Base-by-base conservation (phyloP, 2,888 invertebrate genomes). In the Catocala sponsa region DNA sequence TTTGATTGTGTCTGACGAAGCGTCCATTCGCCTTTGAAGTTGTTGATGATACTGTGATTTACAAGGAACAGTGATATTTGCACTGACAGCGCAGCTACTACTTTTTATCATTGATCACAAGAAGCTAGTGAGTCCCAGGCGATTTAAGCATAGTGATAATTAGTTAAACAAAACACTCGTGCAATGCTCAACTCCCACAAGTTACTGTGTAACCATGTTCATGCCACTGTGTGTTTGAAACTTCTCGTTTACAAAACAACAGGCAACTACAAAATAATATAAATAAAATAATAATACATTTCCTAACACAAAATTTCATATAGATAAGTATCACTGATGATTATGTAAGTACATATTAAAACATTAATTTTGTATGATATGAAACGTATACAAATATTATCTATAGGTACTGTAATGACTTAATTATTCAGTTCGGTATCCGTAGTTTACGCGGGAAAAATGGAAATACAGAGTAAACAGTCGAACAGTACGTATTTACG, bases 261-360 rank as follows among this genome's bases (percentile, higher is more conserved):
- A 46, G 46, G 46, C 15, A 38, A 38, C 35, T 1, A 38, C 9
- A 6, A 38, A 6, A 38, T 38, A 9, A 38, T 6, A 38, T 38
- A 38, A 1, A 38, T 38, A 9, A 38, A 38, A 38, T 38, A 7
- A 38, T 38, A 38, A 38, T 38, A 38, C 35, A 4, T 42, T 42
- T 11, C 11, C 42, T 9, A 44, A 12, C 44, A 46, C 15, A 10
- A 15, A 4, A 46, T 15, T 15, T 15, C 9, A 46, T 7, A 46
- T 10, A 46, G 15, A 44, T 44, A 44, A 13, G 2, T 9, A 46
- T 46, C 46, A 15, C 9, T 15, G 46, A 25, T 25, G 25, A 7
- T 46, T 46, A 13, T 46, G 46, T 46, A 46, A 41, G 10, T 42
- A 44, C 15, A 54, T 44, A 56, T 49, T 63, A 62, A 38, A 59